Evolutionary conservation across 2,888 invertebrate genomes (phyloP).

Genomic region (Drosophila nigricruria): DNA sequence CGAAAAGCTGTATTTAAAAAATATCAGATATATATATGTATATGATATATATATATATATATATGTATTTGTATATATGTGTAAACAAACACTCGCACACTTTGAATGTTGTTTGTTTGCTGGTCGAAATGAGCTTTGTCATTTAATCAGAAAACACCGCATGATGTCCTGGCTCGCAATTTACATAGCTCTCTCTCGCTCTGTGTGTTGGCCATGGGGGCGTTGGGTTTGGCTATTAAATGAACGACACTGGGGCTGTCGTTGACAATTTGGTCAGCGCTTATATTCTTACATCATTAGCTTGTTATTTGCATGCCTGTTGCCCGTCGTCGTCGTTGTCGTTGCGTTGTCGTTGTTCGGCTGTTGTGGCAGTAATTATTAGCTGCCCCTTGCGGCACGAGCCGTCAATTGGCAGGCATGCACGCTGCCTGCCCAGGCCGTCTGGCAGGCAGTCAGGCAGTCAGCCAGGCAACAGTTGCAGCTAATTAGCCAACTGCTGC

Average conservation of each 20-base stretch:
- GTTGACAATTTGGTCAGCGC: conserved; percentile 78
- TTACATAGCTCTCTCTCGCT: conserved; percentile 2
- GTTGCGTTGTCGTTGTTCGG: neutral
- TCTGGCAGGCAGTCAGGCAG: neutral
- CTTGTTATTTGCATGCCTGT: conserved; percentile 75
- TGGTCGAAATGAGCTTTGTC: conserved; percentile 66
- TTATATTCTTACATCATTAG: conserved; percentile 76
- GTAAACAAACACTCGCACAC: neutral
- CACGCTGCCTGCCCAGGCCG: conserved; percentile 19
- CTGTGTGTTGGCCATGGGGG: neutral
- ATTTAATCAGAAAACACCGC: conserved; percentile 79
- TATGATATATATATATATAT: neutral
- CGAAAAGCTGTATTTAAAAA: conserved; percentile 10
- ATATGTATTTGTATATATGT: neutral
- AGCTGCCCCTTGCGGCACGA: conserved; percentile 68
- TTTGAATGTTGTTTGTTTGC: conserved; percentile 20
- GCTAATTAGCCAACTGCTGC: conserved; percentile 78
- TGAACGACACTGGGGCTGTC: conserved; percentile 49
- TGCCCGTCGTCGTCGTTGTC: conserved; percentile 10
- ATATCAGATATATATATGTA: neutral
- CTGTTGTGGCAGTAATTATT: conserved; percentile 48
- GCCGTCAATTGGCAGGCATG: conserved; percentile 60
- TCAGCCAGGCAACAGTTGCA: conserved; percentile 69
- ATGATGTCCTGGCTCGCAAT: conserved; percentile 65
- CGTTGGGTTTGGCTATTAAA: conserved; percentile 38